Conservation (phyloP, 2,113 vertebrate species). For the Elephantulus edwardii region DNA sequence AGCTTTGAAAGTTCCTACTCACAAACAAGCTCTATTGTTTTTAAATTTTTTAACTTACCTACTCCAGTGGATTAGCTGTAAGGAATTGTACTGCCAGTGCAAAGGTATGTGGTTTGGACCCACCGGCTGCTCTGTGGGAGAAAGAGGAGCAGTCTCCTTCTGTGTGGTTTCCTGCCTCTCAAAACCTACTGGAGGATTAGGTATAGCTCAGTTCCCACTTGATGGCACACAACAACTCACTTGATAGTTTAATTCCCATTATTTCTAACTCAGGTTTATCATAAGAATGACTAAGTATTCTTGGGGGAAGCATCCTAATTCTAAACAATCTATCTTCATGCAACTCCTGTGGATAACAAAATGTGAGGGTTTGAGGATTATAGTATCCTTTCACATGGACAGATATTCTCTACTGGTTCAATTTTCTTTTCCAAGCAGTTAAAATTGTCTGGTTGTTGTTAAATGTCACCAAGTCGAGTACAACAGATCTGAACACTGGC, state of each 20-base stretch:
- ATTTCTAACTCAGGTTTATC: slow-evolving; percentile 3
- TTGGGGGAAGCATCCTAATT: not conserved
- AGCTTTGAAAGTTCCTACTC: not conserved
- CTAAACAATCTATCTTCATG: not conserved
- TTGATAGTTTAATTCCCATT: slow-evolving; percentile 18
- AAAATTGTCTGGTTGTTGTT: too few species aligned
- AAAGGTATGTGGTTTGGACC: too few species aligned
- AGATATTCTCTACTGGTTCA: not conserved
- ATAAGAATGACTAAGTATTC: not conserved
- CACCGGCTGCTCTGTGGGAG: too few species aligned
- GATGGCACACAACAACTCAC: too few species aligned
- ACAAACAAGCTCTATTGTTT: not conserved
- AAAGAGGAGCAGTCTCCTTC: too few species aligned
- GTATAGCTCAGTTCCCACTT: too few species aligned
- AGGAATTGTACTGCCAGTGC: too few species aligned
- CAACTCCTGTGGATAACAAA: not conserved
- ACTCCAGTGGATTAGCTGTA: too few species aligned
- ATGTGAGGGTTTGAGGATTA: not conserved
- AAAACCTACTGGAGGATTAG: too few species aligned
- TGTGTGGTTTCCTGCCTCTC: too few species aligned
- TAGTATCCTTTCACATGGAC: not conserved
- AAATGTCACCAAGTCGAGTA: too few species aligned
- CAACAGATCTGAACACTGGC: too few species aligned
- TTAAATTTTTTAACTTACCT: not conserved
- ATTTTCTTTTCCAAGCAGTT: not conserved